A percentile compares a stretch with the other conserved stretches of the same genome.
Evolutionary conservation across 1,140 invertebrate species (phyloP).

Genomic region (Drosophila erecta): DNA sequence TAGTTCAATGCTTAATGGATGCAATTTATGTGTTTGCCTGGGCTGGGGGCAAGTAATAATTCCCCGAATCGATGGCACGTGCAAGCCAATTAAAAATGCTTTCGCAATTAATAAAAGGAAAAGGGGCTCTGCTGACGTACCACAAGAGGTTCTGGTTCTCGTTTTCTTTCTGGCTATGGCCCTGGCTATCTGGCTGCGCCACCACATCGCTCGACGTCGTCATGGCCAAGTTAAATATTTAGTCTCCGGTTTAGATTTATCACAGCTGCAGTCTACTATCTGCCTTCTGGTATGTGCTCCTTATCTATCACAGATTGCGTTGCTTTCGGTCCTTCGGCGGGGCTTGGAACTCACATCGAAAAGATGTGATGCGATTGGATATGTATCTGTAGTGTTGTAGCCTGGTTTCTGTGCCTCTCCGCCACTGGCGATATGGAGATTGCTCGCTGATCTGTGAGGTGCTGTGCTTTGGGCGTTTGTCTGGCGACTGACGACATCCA

Average conservation of each 20-base stretch:
- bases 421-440: conserved; percentile 4
- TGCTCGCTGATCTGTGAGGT: conserved; percentile 42
- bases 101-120: background rate
- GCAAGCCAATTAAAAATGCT: conserved; percentile 35
- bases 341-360: conserved; percentile 68
- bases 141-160: conserved; percentile 21
- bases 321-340: conserved; percentile 41
- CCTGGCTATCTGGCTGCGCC: conserved; percentile 3
- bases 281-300: conserved; percentile 35
- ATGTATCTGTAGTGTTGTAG: conserved; percentile 12
- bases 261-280: conserved; percentile 62
- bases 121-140: conserved; percentile 18
- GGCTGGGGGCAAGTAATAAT: background rate
- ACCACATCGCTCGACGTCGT: conserved; percentile 28
- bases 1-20: conserved; percentile 20
- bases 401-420: conserved; percentile 31
- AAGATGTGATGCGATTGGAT: conserved; percentile 8
- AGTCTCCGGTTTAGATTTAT: conserved; percentile 34
- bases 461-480: conserved; percentile 65
- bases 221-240: conserved; percentile 41
- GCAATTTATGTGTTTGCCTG: conserved; percentile 27
- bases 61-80: conserved; percentile 42
- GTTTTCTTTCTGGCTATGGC: too few relatives aligned
- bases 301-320: conserved; percentile 72
- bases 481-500: conserved; percentile 66